phyloP scores from a whole-genome alignment of 2,113 vertebrate species.

The Cichladusa arquata region DNA sequence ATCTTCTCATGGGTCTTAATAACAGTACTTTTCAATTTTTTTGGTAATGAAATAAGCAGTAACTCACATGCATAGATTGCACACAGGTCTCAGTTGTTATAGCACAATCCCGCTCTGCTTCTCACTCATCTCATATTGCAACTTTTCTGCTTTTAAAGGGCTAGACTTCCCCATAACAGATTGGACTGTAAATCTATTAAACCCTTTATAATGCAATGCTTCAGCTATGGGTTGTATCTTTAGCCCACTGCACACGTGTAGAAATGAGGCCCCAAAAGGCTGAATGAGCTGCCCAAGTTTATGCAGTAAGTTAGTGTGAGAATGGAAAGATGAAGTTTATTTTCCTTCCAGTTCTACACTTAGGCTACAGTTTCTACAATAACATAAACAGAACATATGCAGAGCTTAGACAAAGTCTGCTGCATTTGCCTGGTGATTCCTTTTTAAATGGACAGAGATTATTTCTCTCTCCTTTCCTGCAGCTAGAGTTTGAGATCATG shows the following conservation, averaged over 20 bases:
- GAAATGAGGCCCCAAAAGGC: not conserved
- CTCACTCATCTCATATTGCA: not conserved
- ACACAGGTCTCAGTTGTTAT: not conserved
- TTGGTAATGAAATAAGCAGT: not conserved
- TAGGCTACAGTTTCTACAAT: not conserved
- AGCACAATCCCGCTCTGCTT: not conserved
- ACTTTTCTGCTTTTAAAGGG: not conserved
- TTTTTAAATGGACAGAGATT: not conserved
- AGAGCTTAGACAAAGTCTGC: not conserved
- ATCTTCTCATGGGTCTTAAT: not conserved
- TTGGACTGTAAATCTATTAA: not conserved
- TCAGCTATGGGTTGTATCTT: not conserved
- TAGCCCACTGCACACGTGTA: not conserved
- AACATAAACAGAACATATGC: not conserved
- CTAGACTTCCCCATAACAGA: not conserved
- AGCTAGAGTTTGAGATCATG: not conserved
- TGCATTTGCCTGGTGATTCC: not conserved
- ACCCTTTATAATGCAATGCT: not conserved
- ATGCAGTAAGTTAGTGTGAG: rapidly evolving
- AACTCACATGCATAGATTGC: not conserved
- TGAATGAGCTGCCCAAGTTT: not conserved
- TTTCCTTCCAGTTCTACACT: not conserved
- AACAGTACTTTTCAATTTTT: not conserved
- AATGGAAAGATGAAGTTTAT: not conserved
- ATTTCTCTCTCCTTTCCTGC: not conserved